A percentile compares a stretch with the other conserved stretches of the same genome.
Conservation (phyloP, 2,113 vertebrate species). For the Coracopsis vasa region DNA sequence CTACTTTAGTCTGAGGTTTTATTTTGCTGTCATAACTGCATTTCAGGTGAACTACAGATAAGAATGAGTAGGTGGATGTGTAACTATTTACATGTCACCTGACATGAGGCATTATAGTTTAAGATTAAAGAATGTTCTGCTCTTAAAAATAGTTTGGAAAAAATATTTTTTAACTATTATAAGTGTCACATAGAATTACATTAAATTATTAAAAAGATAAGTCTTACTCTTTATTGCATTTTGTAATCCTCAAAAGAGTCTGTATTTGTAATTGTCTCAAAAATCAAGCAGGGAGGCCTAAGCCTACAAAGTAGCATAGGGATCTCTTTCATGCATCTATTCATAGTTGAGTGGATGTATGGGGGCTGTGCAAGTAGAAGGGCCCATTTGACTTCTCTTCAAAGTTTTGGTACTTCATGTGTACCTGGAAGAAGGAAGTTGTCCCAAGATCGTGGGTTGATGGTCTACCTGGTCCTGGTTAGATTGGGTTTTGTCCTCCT, state of each 20-base stretch:
- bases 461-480: neutral
- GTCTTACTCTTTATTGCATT: neutral
- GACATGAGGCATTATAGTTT: neutral
- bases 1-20: neutral
- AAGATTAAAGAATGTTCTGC: neutral
- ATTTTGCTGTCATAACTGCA: neutral
- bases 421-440: neutral
- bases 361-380: neutral
- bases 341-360: too few relatives aligned
- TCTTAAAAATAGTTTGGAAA: neutral
- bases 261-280: neutral
- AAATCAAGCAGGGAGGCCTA: neutral
- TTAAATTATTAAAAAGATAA: neutral
- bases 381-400: neutral
- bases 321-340: neutral
- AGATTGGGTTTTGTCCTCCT: neutral
- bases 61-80: neutral
- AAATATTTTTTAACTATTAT: neutral
- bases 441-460: neutral
- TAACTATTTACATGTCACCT: neutral
- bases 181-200: neutral
- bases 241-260: neutral
- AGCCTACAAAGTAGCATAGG: neutral
- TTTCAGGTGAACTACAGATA: neutral
- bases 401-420: accelerated